phyloP scores from a whole-genome alignment of 2,113 vertebrate genomes.

The Campylorhamphus procurvoides region DNA sequence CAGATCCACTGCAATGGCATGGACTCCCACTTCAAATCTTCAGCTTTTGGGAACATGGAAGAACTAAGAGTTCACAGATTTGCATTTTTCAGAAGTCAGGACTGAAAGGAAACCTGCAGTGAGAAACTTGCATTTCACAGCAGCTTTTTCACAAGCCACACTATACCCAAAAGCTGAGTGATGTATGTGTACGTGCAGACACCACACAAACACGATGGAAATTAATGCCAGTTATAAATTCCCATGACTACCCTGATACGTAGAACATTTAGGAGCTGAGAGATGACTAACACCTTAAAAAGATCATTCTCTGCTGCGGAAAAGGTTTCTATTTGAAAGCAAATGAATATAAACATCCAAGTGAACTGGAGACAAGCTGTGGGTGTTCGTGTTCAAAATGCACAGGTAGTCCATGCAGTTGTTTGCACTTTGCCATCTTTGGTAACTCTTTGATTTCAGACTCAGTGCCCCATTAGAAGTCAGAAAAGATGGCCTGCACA shows the following conservation, averaged over 20 bases:
- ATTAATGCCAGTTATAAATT: not conserved
- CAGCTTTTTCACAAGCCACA: not conserved
- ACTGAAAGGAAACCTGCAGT: not conserved
- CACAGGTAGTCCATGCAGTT: not conserved
- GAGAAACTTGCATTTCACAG: not conserved
- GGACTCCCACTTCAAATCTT: not conserved
- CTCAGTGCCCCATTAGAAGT: not conserved
- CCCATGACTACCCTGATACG: not conserved
- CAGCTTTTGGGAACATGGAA: not conserved
- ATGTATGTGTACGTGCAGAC: not conserved
- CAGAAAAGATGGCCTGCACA: not conserved
- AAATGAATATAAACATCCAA: not conserved
- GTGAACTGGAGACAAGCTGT: not conserved
- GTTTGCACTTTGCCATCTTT: not conserved
- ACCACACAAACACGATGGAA: accelerated
- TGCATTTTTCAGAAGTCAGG: not conserved
- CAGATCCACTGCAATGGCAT: not conserved
- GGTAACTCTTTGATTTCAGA: not conserved
- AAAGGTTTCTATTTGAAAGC: not conserved
- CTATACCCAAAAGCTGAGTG: not conserved
- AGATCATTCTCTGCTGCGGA: not conserved
- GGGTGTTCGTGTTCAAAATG: not conserved
- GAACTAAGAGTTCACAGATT: not conserved
- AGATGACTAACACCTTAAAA: not conserved
- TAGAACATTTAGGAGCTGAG: not conserved